Percentiles rank a stretch among this genome's conserved stretches.
These are phyloP conservation scores for Chrysochloris asiatica DNA, from an alignment of 2,113 vertebrate genomes.

Conservation along the genomic window DNA sequence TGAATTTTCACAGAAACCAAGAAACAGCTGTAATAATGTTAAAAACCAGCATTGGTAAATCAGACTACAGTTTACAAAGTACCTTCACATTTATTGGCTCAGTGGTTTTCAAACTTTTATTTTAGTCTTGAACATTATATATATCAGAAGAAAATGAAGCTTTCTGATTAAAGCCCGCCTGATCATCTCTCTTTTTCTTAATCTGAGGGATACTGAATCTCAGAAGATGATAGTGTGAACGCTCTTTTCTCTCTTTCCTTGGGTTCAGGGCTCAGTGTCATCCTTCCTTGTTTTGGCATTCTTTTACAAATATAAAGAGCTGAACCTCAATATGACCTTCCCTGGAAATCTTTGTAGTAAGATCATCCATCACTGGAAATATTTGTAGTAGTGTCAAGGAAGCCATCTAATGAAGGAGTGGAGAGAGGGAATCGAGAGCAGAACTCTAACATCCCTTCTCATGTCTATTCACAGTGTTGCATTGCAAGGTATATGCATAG, in stretches of 20 bases:
- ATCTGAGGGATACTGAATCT: background rate
- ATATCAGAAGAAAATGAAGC: background rate
- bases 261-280: too few relatives aligned
- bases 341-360: too few relatives aligned
- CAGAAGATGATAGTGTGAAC: background rate
- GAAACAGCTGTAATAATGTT: constrained; percentile 4
- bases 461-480: too few relatives aligned
- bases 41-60: constrained; percentile 10
- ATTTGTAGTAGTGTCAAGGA: background rate
- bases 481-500: too few relatives aligned
- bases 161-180: background rate
- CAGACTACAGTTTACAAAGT: background rate
- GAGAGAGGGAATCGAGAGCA: too few relatives aligned
- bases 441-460: too few relatives aligned
- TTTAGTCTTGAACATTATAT: background rate
- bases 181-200: background rate
- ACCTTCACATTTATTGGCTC: background rate
- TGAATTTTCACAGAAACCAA: constrained; percentile 48
- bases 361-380: background rate
- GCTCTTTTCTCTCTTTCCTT: background rate
- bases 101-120: background rate
- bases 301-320: background rate
- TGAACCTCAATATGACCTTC: background rate
- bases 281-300: background rate
- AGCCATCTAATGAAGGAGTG: background rate